Evolutionary conservation across 1,140 invertebrate genomes (phyloP), one percentile per base, ranked within the genome.

Genomic region (Lordiphosa clarofinis): DNA sequence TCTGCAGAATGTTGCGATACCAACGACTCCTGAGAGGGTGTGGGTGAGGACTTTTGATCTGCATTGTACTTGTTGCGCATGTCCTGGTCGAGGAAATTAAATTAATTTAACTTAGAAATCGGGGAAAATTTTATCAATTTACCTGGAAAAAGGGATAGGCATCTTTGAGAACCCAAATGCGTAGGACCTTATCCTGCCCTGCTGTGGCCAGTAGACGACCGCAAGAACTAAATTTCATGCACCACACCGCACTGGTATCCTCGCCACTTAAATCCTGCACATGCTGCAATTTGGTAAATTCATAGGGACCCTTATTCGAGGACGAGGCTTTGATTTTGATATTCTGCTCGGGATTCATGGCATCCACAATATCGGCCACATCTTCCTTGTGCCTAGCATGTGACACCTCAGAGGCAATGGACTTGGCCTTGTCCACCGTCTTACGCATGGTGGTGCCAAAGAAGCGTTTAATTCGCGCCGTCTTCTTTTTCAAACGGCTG

Each of bases 161-260:
- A 88, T 96, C 95, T 62, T 95, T 92, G 0, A 99, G 90, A 42
- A 98, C 96, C 98, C 98, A 99, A 56, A 99, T 95, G 49, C 97
- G 91, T 38, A 99, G 90, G 42, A 98, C 93, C 61, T 94, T 93
- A 90, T 99, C 98, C 90, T 99, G 97, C 0, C 98, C 98, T 40
- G 97, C 98, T 2, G 97, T 98, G 4, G 98, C 97, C 55, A 99
- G 89, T 37, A 99, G 90, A 43, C 96, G 91, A 0, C 98, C 98
- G 90, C 97, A 99, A 19, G 94, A 94, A 42, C 97, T 98, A 89
- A 99, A 99, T 90, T 99, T 99, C 95, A 99, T 98, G 66, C 96
- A 98, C 98, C 98, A 99, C 69, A 99, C 95, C 3, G 98, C 96
- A 28, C 96, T 96, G 4, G 92, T 92, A 87, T 99, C 97, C 73